phyloP scores from a whole-genome alignment of 2,797 vertebrate species.

The Peromyscus eremicus region DNA sequence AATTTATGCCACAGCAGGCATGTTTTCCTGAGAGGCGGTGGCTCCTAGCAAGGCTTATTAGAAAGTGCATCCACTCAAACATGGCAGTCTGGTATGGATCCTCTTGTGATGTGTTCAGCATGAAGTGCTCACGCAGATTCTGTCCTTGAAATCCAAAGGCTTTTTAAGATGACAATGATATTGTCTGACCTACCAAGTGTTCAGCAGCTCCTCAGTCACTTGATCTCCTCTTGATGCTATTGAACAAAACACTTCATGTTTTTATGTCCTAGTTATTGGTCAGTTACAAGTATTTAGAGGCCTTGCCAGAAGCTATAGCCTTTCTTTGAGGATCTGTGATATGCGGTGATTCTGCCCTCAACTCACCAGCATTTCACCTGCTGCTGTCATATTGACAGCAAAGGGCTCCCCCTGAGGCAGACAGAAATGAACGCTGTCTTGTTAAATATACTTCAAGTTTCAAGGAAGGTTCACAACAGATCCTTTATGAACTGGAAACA shows the following conservation, averaged over 20 bases:
- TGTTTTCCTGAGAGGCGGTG: neutral
- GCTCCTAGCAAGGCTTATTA: conserved; percentile 38
- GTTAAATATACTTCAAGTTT: conserved; percentile 77
- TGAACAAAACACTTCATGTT: conserved; percentile 58
- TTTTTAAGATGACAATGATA: conserved; percentile 14
- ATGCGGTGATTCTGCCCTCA: conserved; percentile 79
- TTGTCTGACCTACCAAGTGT: neutral
- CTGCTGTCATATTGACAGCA: conserved; percentile 85
- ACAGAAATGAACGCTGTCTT: conserved; percentile 82
- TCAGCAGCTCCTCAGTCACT: conserved; percentile 19
- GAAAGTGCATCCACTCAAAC: neutral
- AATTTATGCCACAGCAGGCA: neutral
- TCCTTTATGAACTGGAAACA: neutral
- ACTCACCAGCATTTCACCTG: conserved; percentile 79
- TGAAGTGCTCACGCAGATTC: neutral
- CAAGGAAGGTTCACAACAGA: conserved; percentile 69
- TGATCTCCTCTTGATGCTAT: neutral
- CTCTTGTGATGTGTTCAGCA: conserved; percentile 11
- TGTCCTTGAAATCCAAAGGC: conserved; percentile 50
- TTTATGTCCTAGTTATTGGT: conserved; percentile 61
- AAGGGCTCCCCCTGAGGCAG: conserved; percentile 78
- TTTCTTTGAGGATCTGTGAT: conserved; percentile 77
- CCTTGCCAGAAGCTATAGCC: conserved; percentile 77
- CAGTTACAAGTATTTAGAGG: conserved; percentile 80
- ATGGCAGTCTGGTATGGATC: neutral